Evolutionary conservation across 2,113 vertebrate genomes (phyloP).

Genomic region (Polyodon spathula): DNA sequence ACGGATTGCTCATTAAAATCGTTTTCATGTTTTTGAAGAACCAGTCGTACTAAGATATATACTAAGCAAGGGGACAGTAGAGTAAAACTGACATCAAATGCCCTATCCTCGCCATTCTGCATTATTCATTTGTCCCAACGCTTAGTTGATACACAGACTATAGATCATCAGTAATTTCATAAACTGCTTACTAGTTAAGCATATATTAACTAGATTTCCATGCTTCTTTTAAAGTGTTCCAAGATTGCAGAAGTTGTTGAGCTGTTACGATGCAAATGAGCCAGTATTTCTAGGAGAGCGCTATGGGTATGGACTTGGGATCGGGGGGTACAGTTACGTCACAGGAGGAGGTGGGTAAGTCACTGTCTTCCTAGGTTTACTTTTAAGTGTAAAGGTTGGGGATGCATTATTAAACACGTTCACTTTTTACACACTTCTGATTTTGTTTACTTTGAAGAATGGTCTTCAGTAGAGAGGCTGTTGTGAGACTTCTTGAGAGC

Average conservation of each 20-base stretch:
- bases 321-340: constrained; percentile 93
- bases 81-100: no score
- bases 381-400: neutral
- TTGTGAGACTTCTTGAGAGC: constrained; percentile 68
- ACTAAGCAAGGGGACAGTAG: no score
- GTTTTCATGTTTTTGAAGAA: no score
- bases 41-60: no score
- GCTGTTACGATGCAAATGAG: constrained; percentile 76
- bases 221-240: constrained; percentile 57
- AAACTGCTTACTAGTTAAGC: no score
- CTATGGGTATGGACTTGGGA: constrained; percentile 83
- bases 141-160: no score
- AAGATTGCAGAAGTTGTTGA: constrained; percentile 75
- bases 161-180: no score
- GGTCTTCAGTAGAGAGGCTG: constrained; percentile 83
- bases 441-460: constrained; percentile 57
- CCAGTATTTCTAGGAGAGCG: constrained; percentile 82
- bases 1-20: no score
- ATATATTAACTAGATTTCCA: neutral
- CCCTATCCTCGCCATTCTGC: no score
- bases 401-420: neutral
- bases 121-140: no score
- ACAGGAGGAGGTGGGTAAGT: constrained; percentile 94
- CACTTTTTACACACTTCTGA: neutral
- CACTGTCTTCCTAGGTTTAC: neutral